Base-by-base conservation (phyloP, 2,888 invertebrate species). In the Galerucella calmariensis region DNA sequence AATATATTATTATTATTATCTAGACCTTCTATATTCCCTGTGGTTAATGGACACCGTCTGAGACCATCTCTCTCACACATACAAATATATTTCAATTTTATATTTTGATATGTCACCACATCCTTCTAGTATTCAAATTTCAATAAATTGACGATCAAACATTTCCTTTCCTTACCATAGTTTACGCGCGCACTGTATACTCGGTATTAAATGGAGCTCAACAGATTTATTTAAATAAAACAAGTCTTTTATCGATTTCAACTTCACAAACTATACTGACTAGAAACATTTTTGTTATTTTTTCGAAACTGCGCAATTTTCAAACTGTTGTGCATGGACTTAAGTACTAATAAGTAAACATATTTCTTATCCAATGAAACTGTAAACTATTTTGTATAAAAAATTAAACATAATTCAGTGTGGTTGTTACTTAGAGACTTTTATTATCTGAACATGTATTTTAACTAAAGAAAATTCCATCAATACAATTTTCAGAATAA, bases 341-440 rank as follows among this genome's bases (percentile, higher is more conserved):
- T 20, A 41, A 62, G 12, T 9, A 12, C 62, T 53, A 16, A 53
- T 53, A 16, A 53, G 5, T 69, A 56, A 27, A 71, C 72, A 72
- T 72, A 72, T 72, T 72, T 72, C 72, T 72, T 72, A 72, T 72
- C 66, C 66, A 67, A 72, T 66, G 65, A 71, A 71, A 53, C 35
- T 14, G 11, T 53, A 20, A 59, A 12, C 24, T 69, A 11, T 41
- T 27, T 56, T 56, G 14, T 65, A 53, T n/a, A 53, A 14, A 53
- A 5, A 53, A n/a, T 53, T 14, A 16, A n/a, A 53, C 8, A 48
- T 12, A 48, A 41, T 41, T 41, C 35, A 41, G 11, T 48, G 48
- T 48, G 14, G 48, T 48, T 5, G 14, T 48, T 48, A 12, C 14
- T 48, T 14, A 48, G 53, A n/a, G 20, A 2, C 5, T 16, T 53